Base-by-base conservation (phyloP, 1,140 invertebrate species). In the Tribolium madens region DNA sequence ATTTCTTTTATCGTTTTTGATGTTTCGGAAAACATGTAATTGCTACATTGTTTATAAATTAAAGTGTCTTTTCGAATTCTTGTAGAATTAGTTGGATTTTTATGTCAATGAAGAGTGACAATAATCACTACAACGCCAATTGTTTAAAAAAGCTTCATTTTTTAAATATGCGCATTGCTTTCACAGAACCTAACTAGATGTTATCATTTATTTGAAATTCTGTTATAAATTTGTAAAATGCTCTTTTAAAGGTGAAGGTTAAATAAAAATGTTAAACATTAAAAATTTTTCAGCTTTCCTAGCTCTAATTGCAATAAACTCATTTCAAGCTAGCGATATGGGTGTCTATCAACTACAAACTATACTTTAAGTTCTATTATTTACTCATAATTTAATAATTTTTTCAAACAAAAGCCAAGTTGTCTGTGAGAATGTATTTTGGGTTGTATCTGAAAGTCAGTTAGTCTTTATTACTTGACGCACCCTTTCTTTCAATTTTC, bases 81-180 rank as follows among this genome's bases (percentile, higher is more conserved):
- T 33, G 72, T 72, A 72, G 70, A 48, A 48, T 72, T 72, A 72
- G 48, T 74, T 74, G 52, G 50, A 53, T 18, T 57, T 53, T 42
- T 74, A 57, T 64, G 52, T 64, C 53, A 60, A 69, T 75, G 53
- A 75, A 26, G 57, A 69, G 74, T 75, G 74, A 75, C 74, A 75
- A 75, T 75, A 75, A 75, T 75, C 74, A 75, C 74, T 75, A 75
- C 74, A 75, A 75, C 74, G 53, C 74, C 74, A 68, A 68, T 69
- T 74, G 52, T 74, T 75, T 75, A 33, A 31, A n/a, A 69, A 46
- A 21, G 57, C 74, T 69, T 73, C 33, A 47, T 71, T 71, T 47
- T 71, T 12, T 46, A 42, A 26, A 26, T 5, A 48, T 47, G 18
- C 5, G 15, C 14, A 7, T 15, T 73, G 10, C 48, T 73, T 73